Percentiles rank a stretch among this genome's conserved stretches.
Evolutionary conservation across 2,797 vertebrate species (phyloP).

Genomic region (Hypotaenidia okinawae): DNA sequence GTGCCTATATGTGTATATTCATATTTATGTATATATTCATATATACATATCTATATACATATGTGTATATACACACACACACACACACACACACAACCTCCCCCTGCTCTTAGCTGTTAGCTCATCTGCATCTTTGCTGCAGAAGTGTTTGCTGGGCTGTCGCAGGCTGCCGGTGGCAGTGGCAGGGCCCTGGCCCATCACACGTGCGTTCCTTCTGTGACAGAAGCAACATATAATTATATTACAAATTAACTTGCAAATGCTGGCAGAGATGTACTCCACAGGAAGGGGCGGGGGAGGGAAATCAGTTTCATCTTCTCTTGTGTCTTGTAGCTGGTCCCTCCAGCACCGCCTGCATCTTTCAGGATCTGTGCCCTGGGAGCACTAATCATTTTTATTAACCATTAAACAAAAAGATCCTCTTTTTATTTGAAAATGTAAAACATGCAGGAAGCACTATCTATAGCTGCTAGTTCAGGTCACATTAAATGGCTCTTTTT

Average conservation of each 20-base stretch:
- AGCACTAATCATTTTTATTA: constrained; percentile 69
- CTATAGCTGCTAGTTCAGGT: constrained; percentile 28
- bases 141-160: not conserved
- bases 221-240: constrained; percentile 58
- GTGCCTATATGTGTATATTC: rapidly evolving
- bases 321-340: constrained; percentile 23
- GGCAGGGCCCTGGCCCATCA: not conserved
- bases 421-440: constrained; percentile 68
- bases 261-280: not conserved
- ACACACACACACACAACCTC: no score
- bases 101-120: not conserved
- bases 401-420: constrained; percentile 59
- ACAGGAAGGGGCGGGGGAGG: not conserved
- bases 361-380: constrained; percentile 46
- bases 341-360: constrained; percentile 31
- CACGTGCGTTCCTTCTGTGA: not conserved
- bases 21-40: no score
- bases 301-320: constrained; percentile 19
- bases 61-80: rapidly evolving
- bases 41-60: no score
- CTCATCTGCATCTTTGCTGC: not conserved
- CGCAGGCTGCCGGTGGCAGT: not conserved
- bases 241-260: constrained; percentile 67
- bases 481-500: constrained; percentile 12
- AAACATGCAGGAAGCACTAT: constrained; percentile 22